phyloP scores from a whole-genome alignment of 2,888 invertebrate species.

The Entomobrya multifasciata region DNA sequence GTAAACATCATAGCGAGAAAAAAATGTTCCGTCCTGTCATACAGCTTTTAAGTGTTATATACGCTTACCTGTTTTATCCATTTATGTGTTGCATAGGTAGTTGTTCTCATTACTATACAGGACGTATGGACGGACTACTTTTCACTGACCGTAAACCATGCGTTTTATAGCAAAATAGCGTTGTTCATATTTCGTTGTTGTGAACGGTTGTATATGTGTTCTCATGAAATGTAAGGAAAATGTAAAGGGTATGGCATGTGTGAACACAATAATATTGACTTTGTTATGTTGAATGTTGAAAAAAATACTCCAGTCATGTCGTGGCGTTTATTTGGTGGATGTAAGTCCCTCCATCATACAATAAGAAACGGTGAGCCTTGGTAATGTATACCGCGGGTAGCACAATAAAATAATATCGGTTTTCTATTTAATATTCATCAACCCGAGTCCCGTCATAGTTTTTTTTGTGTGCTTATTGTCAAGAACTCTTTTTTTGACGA shows the following conservation, averaged over 20 bases:
- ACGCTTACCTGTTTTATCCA: neutral
- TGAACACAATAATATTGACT: neutral
- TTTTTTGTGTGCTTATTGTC: conserved; percentile 28
- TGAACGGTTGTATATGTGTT: too few relatives aligned
- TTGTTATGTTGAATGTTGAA: neutral
- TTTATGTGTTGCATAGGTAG: conserved; percentile 5
- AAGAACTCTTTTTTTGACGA: neutral
- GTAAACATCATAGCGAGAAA: neutral
- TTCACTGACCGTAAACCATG: conserved; percentile 35
- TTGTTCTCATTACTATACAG: too few relatives aligned
- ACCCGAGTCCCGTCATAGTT: conserved; percentile 16
- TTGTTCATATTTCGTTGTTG: too few relatives aligned
- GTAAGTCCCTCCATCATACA: neutral
- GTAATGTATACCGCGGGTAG: conserved; percentile 37
- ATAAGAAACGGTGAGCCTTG: neutral
- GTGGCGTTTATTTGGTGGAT: conserved; percentile 7
- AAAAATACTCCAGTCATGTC: conserved; percentile 14
- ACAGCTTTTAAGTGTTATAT: neutral
- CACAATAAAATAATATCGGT: conserved; percentile 51
- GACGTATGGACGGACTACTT: conserved; percentile 22
- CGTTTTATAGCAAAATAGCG: conserved; percentile 10
- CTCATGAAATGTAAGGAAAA: too few relatives aligned
- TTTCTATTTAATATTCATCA: conserved; percentile 67
- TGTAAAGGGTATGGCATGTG: neutral
- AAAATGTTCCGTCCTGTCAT: conserved; percentile 2